Evolutionary conservation across 2,888 invertebrate species (phyloP).

Genomic region (Plagiodera versicolora): DNA sequence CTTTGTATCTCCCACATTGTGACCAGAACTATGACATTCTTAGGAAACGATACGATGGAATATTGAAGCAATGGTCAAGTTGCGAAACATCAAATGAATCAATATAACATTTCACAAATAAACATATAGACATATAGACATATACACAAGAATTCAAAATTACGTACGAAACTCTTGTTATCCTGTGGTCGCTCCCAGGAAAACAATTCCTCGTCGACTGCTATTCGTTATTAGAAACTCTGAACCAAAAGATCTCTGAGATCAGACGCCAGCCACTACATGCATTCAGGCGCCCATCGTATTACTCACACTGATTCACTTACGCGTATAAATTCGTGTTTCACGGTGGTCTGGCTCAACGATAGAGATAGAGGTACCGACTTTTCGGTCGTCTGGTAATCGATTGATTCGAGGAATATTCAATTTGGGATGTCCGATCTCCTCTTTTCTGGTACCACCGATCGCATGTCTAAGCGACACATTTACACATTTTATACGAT

Average conservation of each 20-base stretch:
- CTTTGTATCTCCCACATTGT: too few relatives aligned
- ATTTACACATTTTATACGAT: conserved; percentile 36
- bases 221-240: too few relatives aligned
- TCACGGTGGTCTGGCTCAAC: conserved; percentile 41
- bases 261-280: not conserved
- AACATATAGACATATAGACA: too few relatives aligned
- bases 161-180: too few relatives aligned
- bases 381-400: conserved; percentile 35
- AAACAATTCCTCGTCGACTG: too few relatives aligned
- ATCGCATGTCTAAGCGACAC: conserved; percentile 35
- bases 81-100: too few relatives aligned
- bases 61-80: too few relatives aligned
- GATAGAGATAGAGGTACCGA: conserved; percentile 40
- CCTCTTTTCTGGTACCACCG: conserved; percentile 38
- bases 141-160: too few relatives aligned
- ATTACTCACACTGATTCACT: conserved; percentile 24
- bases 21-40: too few relatives aligned
- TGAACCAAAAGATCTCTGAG: not conserved
- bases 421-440: conserved; percentile 42
- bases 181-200: too few relatives aligned
- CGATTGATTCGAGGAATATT: conserved; percentile 46
- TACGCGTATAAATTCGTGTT: conserved; percentile 33
- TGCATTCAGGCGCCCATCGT: conserved; percentile 20
- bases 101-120: too few relatives aligned
- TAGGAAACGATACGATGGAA: too few relatives aligned